phyloP scores from a whole-genome alignment of 2,113 vertebrate species.

The Columba livia region DNA sequence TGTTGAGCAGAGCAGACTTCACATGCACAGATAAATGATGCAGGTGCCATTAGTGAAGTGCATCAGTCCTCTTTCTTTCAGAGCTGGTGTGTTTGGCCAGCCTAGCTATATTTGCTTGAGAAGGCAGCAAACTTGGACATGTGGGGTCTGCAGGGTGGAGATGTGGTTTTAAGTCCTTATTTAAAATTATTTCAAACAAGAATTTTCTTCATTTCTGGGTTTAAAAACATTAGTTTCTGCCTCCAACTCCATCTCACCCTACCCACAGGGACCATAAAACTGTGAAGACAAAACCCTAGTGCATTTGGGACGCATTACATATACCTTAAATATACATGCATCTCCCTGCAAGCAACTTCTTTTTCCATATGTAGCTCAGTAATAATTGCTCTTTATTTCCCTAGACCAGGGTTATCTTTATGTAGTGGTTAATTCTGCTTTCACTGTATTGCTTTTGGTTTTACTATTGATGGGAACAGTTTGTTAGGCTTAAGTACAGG shows the following conservation, averaged over 20 bases:
- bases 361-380: not conserved
- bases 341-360: not conserved
- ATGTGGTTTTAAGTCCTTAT: not conserved
- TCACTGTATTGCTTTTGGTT: not conserved
- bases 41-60: no score
- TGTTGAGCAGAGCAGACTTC: not conserved
- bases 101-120: not conserved
- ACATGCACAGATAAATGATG: accelerated
- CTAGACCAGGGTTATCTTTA: not conserved
- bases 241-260: not conserved
- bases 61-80: not conserved
- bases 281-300: not conserved
- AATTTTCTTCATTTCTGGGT: not conserved
- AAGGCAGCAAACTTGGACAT: not conserved
- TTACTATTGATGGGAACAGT: not conserved
- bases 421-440: not conserved
- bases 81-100: not conserved
- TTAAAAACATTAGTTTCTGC: not conserved
- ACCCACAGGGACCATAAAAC: not conserved
- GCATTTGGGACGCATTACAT: not conserved
- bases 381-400: not conserved
- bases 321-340: not conserved
- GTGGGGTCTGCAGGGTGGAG: no score
- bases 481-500: not conserved
- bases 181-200: not conserved